Evolutionary conservation across 2,797 vertebrate genomes (phyloP), one percentile per base, ranked within the genome.

Genomic region (Myotis myotis): DNA sequence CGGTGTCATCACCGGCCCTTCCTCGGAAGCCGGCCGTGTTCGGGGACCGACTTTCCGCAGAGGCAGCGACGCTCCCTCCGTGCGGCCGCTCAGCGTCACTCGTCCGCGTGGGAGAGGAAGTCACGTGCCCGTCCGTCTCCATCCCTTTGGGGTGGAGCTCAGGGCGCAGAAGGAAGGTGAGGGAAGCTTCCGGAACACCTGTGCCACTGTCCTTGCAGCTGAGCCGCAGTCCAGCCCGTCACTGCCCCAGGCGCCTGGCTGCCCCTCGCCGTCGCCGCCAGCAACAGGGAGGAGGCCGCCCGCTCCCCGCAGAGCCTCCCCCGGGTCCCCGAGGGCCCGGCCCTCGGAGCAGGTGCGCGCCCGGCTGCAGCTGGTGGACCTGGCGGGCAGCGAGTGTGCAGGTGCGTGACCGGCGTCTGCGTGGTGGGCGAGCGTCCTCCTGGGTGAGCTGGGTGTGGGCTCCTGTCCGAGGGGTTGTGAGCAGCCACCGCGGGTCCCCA

Each of bases 301-400:
- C 11, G 36, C 88, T 13, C 64, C 95, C 70, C 93, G 86, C 12
- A 68, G 72, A 91, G 44, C 93, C n/a, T 94, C 88, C 36, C 8
- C 93, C 53, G 3, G 20, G 47, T 81, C 13, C 30, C 64, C 1
- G 8, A 5, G 53, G 95, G 96, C 53, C 4, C 4, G 10, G 8
- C 57, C 20, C 1, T 0, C 0, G 0, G 97, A 94, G 55, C 97
- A 96, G 12, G 97, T 98, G 95, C 98, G 64, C 94, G 98, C 98
- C 9, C 98, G 98, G 93, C 97, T 99, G 96, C 99, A 99, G 97
- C 98, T 99, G 87, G 99, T 99, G 96, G 99, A 99, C 97, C 98
- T 99, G 97, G 99, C 99, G 0, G 99, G 99, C 47, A 99, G 99
- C 0, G 99, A 99, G 97, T 99, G 99, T 88, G 98, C 97, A 0